A percentile compares a stretch with the other conserved stretches of the same genome.
phyloP scores from a whole-genome alignment of 2,888 invertebrate genomes.

The Apotomis betuletana region DNA sequence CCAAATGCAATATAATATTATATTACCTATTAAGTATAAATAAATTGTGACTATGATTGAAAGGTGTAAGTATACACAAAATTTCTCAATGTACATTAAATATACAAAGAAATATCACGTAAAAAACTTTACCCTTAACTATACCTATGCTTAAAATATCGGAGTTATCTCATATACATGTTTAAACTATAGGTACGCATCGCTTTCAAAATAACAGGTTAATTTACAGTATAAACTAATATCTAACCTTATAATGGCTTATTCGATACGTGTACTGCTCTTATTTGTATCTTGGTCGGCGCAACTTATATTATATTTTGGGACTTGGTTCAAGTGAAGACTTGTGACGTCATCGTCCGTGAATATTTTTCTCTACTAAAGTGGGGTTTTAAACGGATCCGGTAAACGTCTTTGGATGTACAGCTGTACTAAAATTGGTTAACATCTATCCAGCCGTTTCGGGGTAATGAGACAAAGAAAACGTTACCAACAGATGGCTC shows the following conservation, averaged over 20 bases:
- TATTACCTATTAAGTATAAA: conserved; percentile 37
- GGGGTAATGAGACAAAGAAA: too few species aligned
- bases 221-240: conserved; percentile 32
- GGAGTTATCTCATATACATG: conserved; percentile 22
- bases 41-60: conserved; percentile 23
- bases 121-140: conserved; percentile 38
- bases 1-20: background rate
- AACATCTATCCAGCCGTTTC: too few species aligned
- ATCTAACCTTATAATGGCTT: conserved; percentile 34
- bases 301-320: conserved; percentile 58
- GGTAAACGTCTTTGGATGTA: too few species aligned
- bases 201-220: conserved; percentile 23
- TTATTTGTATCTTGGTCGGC: conserved; percentile 60
- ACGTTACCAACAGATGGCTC: too few species aligned
- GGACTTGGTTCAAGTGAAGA: conserved; percentile 44
- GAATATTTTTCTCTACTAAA: too few species aligned
- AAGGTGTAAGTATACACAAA: conserved; percentile 19
- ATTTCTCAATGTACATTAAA: conserved; percentile 21
- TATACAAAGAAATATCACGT: conserved; percentile 34
- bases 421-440: too few species aligned
- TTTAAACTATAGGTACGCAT: conserved; percentile 1
- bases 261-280: conserved; percentile 43
- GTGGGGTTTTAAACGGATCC: too few species aligned
- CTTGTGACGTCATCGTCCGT: background rate
- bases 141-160: conserved; percentile 32